phyloP scores from a whole-genome alignment of 2,113 vertebrate species.

The Anthoscopus minutus region DNA sequence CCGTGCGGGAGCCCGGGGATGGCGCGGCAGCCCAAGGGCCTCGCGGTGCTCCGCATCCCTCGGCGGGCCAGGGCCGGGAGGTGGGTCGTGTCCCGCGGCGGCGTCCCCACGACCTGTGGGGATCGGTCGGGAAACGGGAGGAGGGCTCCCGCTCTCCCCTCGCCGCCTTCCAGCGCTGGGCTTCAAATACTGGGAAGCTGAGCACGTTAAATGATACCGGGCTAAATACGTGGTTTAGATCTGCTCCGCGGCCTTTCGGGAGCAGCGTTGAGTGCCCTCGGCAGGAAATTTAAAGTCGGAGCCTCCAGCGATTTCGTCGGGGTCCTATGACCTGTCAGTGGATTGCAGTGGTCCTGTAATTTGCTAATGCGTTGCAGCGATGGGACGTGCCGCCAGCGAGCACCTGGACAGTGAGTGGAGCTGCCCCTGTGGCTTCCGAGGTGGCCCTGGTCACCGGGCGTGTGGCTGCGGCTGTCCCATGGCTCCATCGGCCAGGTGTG shows the following conservation, averaged over 20 bases:
- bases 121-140: background rate
- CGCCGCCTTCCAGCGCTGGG: background rate
- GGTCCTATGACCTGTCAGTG: background rate
- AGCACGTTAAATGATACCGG: background rate
- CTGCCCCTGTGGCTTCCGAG: background rate
- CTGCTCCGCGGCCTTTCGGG: background rate
- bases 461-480: accelerated
- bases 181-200: background rate
- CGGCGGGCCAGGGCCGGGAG: background rate
- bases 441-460: background rate
- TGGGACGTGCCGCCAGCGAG: background rate
- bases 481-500: background rate
- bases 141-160: background rate
- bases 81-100: background rate
- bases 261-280: background rate
- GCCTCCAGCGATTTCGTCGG: background rate
- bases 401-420: background rate
- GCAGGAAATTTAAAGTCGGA: background rate
- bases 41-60: background rate
- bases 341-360: background rate
- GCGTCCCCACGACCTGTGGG: background rate
- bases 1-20: background rate
- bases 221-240: background rate
- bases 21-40: background rate
- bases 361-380: background rate